Evolutionary conservation across 2,113 vertebrate genomes (phyloP), one percentile per base, ranked within the genome.

Genomic region (Sapajus apella): DNA sequence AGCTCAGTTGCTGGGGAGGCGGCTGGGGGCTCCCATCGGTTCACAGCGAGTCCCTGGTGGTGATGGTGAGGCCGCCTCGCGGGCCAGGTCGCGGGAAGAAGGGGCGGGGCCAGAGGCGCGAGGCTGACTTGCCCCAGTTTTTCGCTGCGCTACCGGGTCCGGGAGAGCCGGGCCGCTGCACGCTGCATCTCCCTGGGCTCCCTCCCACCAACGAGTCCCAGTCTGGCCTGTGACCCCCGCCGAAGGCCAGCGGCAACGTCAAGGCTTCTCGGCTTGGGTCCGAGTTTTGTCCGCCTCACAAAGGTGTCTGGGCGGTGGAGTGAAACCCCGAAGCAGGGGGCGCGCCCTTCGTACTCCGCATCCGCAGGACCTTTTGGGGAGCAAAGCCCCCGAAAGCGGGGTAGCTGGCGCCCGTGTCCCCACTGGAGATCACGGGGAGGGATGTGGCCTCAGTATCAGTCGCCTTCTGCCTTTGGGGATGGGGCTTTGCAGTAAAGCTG

Each of bases 11-110:
- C 98, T 99, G 99, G 99, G 99, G 99, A 94, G 99, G 98, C 75
- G 99, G 98, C 72, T 99, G 99, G 99, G 99, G 99, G 81, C 98
- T 99, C 86, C 99, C 99, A 5, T 99, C 99, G 23, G 98, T 99
- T 13, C 99, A 99, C 98, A 98, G 99, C 77, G 99, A 99, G 96
- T 99, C 99, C 27, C 98, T 99, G 40, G 98, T 99, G 87, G 99
- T 99, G 40, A 98, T 99, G 99, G 99, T 99, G 94, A 92, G 94
- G 77, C 75, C 45, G 79, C 80, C 45, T 76, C 2, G 52, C 85
- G 50, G 83, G 72, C 92, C 77, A 6, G 88, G 52, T 79, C n/a
- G 43, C 16, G 70, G 87, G 64, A 20, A 30, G 61, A 43, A 73
- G 27, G 64, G 75, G 68, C 50, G 68, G 95, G 76, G 58, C n/a